Evolutionary conservation across 2,797 vertebrate genomes (phyloP).

Genomic region (Lepilemur septentrionalis): DNA sequence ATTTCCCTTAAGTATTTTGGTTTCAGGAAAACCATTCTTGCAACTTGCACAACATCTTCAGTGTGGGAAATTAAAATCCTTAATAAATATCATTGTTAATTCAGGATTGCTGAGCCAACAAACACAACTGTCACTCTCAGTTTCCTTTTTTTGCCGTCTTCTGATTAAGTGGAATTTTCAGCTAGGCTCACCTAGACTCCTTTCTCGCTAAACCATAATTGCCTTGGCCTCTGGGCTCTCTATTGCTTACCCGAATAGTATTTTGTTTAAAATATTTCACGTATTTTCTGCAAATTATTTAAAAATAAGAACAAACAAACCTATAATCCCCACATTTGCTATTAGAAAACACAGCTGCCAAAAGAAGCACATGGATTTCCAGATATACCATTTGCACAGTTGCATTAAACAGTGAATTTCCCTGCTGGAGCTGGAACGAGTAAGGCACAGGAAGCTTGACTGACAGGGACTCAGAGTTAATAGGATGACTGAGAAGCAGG

Average conservation of each 20-base stretch:
- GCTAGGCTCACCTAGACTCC: not conserved
- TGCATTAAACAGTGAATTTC: constrained; percentile 65
- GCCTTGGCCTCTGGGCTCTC: constrained; percentile 28
- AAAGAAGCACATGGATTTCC: constrained; percentile 40
- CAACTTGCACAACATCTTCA: constrained; percentile 1
- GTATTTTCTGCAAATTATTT: not conserved
- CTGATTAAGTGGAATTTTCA: constrained; percentile 58
- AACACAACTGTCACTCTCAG: not conserved
- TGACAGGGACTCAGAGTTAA: constrained; percentile 71
- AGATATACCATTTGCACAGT: constrained; percentile 5
- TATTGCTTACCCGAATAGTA: constrained; percentile 30
- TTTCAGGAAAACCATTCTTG: constrained; percentile 59
- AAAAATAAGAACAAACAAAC: not conserved
- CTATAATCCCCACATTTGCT: not conserved
- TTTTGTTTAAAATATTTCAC: constrained; percentile 37
- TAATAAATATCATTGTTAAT: constrained; percentile 48
- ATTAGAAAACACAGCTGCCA: constrained; percentile 38
- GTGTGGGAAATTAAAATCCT: constrained; percentile 31
- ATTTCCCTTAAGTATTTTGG: constrained; percentile 50
- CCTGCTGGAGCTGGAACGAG: constrained; percentile 42
- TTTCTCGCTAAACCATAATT: constrained; percentile 28
- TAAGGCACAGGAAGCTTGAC: constrained; percentile 48
- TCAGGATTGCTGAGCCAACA: not conserved
- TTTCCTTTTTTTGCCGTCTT: not conserved
- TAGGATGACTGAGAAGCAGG: constrained; percentile 76